phyloP scores from a whole-genome alignment of 2,888 invertebrate genomes.

The Tryphoninae sp. region DNA sequence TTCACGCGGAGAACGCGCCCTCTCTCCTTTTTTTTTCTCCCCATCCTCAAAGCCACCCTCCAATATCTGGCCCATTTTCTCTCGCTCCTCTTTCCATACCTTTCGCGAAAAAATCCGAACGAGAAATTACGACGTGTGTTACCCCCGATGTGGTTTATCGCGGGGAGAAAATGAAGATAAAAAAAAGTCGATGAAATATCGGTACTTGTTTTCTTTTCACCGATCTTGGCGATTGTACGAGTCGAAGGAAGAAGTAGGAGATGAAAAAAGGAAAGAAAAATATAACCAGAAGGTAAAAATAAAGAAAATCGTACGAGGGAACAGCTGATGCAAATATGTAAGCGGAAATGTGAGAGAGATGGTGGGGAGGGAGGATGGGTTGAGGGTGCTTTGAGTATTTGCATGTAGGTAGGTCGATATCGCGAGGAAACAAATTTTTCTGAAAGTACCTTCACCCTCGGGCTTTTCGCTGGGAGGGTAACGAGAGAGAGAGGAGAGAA shows the following conservation, averaged over 20 bases:
- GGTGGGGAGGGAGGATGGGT: background rate
- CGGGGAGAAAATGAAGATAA: background rate
- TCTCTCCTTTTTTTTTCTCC: conserved; percentile 21
- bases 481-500: background rate
- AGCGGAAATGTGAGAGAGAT: conserved; percentile 40
- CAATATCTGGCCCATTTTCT: background rate
- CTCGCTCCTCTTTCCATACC: background rate
- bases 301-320: conserved; percentile 45
- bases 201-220: conserved; percentile 53
- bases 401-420: conserved; percentile 67
- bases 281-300: conserved; percentile 10
- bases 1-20: conserved; percentile 34
- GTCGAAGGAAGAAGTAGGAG: conserved; percentile 2
- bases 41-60: background rate
- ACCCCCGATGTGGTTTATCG: conserved; percentile 6
- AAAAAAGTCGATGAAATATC: conserved; percentile 56
- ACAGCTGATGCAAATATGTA: conserved; percentile 58
- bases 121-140: background rate
- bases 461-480: conserved; percentile 8
- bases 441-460: conserved; percentile 58
- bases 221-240: background rate
- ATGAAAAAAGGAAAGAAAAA: background rate
- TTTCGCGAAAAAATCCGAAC: background rate
- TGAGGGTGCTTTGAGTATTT: conserved; percentile 53
- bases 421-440: conserved; percentile 66